Conservation (phyloP, 2,113 vertebrate species). For the Eidolon helvum region DNA sequence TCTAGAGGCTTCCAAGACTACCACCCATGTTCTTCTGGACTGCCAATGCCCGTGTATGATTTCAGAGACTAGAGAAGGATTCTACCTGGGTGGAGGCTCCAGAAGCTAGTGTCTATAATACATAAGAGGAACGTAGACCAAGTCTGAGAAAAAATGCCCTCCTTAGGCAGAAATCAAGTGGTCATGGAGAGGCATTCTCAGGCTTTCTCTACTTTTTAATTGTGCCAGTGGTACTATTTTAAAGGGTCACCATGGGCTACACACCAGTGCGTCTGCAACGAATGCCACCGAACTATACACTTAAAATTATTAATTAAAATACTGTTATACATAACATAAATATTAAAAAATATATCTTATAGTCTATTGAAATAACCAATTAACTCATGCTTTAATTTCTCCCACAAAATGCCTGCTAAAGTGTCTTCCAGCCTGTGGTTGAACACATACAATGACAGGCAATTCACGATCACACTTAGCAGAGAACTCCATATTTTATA, state of each 20-base stretch:
- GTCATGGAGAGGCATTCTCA: neutral
- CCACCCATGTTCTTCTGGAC: neutral
- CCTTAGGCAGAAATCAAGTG: neutral
- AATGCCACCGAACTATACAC: neutral
- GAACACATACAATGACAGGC: neutral
- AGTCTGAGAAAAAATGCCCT: neutral
- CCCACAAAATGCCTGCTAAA: neutral
- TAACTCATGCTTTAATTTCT: neutral
- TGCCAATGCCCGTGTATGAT: neutral
- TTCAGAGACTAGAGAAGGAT: neutral
- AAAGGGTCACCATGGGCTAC: neutral
- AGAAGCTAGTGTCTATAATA: neutral
- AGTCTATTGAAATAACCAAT: neutral
- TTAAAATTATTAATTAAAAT: neutral
- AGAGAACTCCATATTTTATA: neutral
- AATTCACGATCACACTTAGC: neutral
- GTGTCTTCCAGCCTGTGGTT: neutral
- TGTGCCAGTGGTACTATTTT: neutral
- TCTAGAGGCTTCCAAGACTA: slow-evolving; percentile 9
- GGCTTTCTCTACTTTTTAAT: neutral
- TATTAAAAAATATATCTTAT: neutral
- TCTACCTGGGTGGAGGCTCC: neutral
- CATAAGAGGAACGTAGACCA: neutral
- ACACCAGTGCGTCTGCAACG: neutral
- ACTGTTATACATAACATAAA: neutral